Conservation (phyloP, 1,140 invertebrate species). For the Listronotus oregonensis region DNA sequence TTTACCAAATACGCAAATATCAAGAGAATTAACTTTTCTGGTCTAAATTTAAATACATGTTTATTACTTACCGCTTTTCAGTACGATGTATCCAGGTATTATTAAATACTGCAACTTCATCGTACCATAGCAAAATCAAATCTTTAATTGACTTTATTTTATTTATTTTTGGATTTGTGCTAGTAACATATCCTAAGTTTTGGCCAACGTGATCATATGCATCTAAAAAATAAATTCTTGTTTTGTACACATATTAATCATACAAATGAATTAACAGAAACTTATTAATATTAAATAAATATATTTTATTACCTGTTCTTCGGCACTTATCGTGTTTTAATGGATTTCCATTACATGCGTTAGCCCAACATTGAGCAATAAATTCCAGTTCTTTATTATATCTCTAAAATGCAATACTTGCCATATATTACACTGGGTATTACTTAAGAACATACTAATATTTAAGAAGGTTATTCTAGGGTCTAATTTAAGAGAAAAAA, state of each 20-base stretch:
- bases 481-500: too few relatives aligned
- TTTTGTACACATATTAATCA: too few relatives aligned
- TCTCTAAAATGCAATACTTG: constrained; percentile 48
- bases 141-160: constrained; percentile 41
- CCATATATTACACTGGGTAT: too few relatives aligned
- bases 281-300: not conserved
- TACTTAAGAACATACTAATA: too few relatives aligned
- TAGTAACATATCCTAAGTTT: constrained; percentile 48
- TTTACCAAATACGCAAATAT: too few relatives aligned
- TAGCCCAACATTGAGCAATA: constrained; percentile 65
- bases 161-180: constrained; percentile 38
- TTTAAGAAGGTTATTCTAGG: too few relatives aligned
- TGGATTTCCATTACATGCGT: constrained; percentile 52
- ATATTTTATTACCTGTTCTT: constrained; percentile 43
- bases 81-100: constrained; percentile 47
- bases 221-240: constrained; percentile 36
- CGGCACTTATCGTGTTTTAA: constrained; percentile 46
- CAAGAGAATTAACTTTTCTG: too few relatives aligned
- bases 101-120: constrained; percentile 46
- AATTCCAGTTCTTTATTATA: constrained; percentile 67
- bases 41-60: too few relatives aligned
- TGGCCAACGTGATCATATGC: constrained; percentile 47
- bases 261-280: too few relatives aligned
- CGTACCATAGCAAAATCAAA: constrained; percentile 46
- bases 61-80: constrained; percentile 43